Percentiles rank a stretch among this genome's conserved stretches.
phyloP scores from a whole-genome alignment of 2,888 invertebrate species.

The Heliconius hortense region DNA sequence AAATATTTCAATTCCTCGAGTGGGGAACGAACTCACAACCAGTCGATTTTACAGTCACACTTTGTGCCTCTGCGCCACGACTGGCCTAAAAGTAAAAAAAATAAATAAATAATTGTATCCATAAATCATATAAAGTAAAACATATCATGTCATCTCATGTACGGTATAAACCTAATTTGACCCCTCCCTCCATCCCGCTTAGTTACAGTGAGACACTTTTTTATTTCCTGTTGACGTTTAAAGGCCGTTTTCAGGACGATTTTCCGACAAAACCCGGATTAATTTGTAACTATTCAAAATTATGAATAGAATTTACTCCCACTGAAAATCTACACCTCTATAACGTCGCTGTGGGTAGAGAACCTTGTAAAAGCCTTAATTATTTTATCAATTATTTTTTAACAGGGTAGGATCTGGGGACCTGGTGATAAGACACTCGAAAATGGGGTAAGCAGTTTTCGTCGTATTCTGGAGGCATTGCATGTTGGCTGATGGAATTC shows the following conservation, averaged over 20 bases:
- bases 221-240: conserved; percentile 1
- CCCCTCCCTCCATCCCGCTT: conserved; percentile 1
- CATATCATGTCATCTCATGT: background rate
- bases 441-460: no score
- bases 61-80: no score
- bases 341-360: background rate
- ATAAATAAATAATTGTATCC: background rate
- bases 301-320: conserved; percentile 30
- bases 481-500: no score
- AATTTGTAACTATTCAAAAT: conserved; percentile 36
- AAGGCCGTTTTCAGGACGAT: conserved; percentile 25
- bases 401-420: background rate
- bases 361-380: background rate
- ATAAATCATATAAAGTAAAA: background rate
- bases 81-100: no score
- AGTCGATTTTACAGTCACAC: no score
- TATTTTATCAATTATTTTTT: background rate
- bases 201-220: conserved; percentile 1
- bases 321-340: conserved; percentile 19
- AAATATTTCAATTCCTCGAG: no score
- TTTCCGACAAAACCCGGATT: conserved; percentile 25
- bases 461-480: no score
- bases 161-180: background rate
- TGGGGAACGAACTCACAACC: no score
- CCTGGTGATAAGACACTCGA: background rate